Evolutionary conservation across 2,888 invertebrate species (phyloP), one percentile per base, ranked within the genome.

Genomic region (Scaptomyza cyrtandrae): DNA sequence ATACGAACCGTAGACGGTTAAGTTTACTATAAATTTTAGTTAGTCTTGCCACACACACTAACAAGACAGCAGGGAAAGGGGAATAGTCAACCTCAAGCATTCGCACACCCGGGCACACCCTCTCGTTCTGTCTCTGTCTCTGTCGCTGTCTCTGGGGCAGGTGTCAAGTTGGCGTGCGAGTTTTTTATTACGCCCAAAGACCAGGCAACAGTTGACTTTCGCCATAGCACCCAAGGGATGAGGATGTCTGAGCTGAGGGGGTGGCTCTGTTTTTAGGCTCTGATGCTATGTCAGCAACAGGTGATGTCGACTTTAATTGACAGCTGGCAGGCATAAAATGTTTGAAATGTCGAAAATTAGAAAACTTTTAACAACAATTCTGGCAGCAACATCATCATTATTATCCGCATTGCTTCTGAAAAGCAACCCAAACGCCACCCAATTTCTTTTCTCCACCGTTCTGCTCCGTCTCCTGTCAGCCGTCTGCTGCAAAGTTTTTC

Each of bases 321-420:
- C 85, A 86, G 88, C 86, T 87, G 74, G 79, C 65, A 81, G 88
- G 81, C 85, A 87, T 86, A 77, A 86, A 83, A 86, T 86, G 79
- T 86, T 87, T 66, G 83, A 86, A 86, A 86, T 86, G 86, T 80
- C 75, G 85, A 83, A 87, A 85, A 86, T 87, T 87, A 87, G 88
- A 86, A 86, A 86, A 86, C 86, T 86, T 87, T 86, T 86, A 86
- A 80, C 87, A 87, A 81, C 79, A 82, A 82, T 80, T 76, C 77
- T 45, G 55, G 58, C 59, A 43, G 54, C 71, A 50, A 60, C 79
- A 46, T 70, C 86, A 71, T 80, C 76, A 80, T 80, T 78, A 86
- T 86, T 86, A 82, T 82, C 83, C 80, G 63, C 80, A 73, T 54
- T 70, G 61, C 75, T 64, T 73, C 59, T 73, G 48, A 75, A 73